Conservation (phyloP, 2,888 invertebrate genomes). For the Drosophila gaucha region DNA sequence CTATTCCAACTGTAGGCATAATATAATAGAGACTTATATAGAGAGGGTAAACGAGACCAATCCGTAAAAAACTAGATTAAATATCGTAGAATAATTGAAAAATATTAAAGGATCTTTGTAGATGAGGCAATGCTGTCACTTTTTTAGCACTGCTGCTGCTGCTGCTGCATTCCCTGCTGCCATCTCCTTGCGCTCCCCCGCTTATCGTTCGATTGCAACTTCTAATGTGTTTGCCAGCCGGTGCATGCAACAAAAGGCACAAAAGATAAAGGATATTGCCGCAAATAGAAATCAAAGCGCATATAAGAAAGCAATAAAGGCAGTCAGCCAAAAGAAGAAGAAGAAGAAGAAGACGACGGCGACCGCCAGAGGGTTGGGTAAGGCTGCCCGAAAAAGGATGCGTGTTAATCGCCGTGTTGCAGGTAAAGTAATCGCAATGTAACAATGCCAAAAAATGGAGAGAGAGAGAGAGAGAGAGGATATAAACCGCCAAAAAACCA, state of each 20-base stretch:
- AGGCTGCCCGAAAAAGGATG: constrained; percentile 43
- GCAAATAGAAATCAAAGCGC: constrained; percentile 77
- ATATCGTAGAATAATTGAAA: constrained; percentile 39
- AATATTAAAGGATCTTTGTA: constrained; percentile 35
- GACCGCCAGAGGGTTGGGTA: constrained; percentile 4
- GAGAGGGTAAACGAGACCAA: background rate
- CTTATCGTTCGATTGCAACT: constrained; percentile 41
- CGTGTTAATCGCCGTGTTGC: constrained; percentile 81
- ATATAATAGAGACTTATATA: background rate
- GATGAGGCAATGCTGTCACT: constrained; percentile 40
- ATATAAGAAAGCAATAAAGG: constrained; percentile 71
- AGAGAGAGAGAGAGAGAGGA: constrained; percentile 1
- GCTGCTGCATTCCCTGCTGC: background rate
- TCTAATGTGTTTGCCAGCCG: constrained; percentile 78
- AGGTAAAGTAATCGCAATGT: constrained; percentile 80
- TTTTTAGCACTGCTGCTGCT: constrained; percentile 6
- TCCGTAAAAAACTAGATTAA: constrained; percentile 23
- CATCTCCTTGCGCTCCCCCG: background rate
- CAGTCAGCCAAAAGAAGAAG: constrained; percentile 14
- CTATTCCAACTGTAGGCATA: constrained; percentile 5
- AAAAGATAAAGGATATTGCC: constrained; percentile 54
- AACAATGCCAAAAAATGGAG: constrained; percentile 66
- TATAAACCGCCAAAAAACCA: constrained; percentile 50
- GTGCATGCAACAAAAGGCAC: constrained; percentile 77
- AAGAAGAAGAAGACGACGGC: background rate